Base-by-base conservation (phyloP, 2,888 invertebrate species). In the Chrysolina americana region DNA sequence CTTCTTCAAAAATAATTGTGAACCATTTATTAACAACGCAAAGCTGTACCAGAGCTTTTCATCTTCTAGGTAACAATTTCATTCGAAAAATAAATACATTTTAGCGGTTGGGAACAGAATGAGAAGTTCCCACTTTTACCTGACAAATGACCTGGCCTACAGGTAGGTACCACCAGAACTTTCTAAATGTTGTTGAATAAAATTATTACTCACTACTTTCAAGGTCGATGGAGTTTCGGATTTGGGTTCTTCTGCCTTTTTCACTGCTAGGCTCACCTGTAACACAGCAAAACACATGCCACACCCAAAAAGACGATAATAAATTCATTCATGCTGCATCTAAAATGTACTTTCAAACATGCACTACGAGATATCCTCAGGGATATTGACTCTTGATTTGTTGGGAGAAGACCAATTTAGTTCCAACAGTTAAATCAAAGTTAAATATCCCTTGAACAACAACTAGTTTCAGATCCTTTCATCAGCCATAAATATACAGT, bases 201-300 rank as follows among this genome's bases (percentile, higher is more conserved):
- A 71, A 65, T 41, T 4, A 28, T 56, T 73, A 76, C 76, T 76
- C 68, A 76, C 75, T 70, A 73, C 47, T 59, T 68, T 48, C 8
- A 68, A 41, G 48, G 63, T 28, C 47, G 59, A 63, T 47, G 68
- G 50, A 17, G 65, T 75, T 73, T 41, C 44, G 41, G 66, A 50
- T 17, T 73, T 73, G 41, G 59, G 68, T 41, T 41, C 65, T 66
- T 68, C 73, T 11, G 41, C 28, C 50, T 76, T 76, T 70, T 48
- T 68, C 50, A 69, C 64, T 11, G 59, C 75, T 28, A 44, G 53
- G 44, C 36, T 59, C 53, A 73, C 68, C 76, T 76, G 76, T 23
- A 76, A 76, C 75, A 75, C 75, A 75, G 65, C 70, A 70, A 64
- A 75, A 75, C 62, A 75, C 74, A 75, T 72, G 72, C 75, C 72